Evolutionary conservation across 2,797 vertebrate genomes (phyloP).

Genomic region (Dendrocincla tyrannina): DNA sequence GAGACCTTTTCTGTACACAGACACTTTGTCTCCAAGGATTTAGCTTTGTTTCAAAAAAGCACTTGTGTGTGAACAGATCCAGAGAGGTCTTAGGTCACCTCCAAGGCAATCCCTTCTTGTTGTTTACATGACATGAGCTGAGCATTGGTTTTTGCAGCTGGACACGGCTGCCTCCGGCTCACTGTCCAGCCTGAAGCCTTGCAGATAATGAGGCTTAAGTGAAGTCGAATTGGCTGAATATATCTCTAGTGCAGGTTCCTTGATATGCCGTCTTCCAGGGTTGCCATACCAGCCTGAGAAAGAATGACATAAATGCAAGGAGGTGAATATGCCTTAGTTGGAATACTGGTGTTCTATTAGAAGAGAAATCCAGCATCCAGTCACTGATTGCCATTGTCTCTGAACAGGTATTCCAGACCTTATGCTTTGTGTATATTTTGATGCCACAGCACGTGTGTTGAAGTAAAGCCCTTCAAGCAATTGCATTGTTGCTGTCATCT

Average conservation of each 20-base stretch:
- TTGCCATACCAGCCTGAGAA: background rate
- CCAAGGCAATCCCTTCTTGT: fast-evolving
- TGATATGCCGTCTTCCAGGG: background rate
- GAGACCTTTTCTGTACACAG: background rate
- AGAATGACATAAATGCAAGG: background rate
- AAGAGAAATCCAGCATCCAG: background rate
- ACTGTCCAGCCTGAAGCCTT: background rate
- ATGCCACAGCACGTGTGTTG: background rate
- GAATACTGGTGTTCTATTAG: background rate
- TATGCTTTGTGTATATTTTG: background rate
- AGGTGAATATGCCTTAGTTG: fast-evolving
- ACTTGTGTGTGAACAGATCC: background rate
- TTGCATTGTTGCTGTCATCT: background rate
- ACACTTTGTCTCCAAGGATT: background rate
- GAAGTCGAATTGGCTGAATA: background rate
- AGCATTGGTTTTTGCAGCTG: background rate
- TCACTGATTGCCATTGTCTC: background rate
- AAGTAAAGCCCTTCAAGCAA: background rate
- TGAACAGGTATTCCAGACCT: background rate
- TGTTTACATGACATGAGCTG: fast-evolving
- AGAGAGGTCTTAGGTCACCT: background rate
- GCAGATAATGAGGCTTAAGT: background rate
- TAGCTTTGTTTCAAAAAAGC: background rate
- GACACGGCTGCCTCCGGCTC: background rate
- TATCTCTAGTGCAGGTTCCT: background rate